Base-by-base conservation (phyloP, 1,140 invertebrate species). In the Sinonovacula constricta region DNA sequence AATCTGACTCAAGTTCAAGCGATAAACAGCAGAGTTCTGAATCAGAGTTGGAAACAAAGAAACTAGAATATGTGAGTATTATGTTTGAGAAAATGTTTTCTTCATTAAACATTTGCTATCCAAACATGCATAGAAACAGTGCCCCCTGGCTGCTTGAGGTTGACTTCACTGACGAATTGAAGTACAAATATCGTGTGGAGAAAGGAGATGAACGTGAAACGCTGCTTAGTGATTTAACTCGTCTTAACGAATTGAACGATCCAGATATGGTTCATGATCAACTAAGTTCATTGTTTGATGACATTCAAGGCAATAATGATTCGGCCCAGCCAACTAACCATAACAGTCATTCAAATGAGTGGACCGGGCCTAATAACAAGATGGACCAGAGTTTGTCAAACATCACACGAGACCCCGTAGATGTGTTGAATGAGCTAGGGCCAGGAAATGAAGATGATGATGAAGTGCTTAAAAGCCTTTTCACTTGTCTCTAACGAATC, bases 1-100 rank as follows among this genome's bases (percentile, higher is more conserved):
- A 75, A 51, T 75, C 71, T 14, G 71, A 75, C 60, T 75, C 71
- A n/a, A 65, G 71, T 56, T 75, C 71, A 22, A 54, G 59, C 65
- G 71, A 75, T 65, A 75, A 75, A 56, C 71, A 75, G 26, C 39
- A 34, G 0, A 62, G 56, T 36, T 75, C 71, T 0, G 71, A 75
- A n/a, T 65, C 60, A 3, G 71, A 75, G 31, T 75, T 30, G 12
- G 71, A 75, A 33, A 65, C 51, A n/a, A 53, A 65, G 34, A 63
- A 34, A 5, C 34, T 18, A 10, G 39, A 63, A 36, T n/a, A 24
- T 51, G 7, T 36, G 2, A 60, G 65, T 12, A 49, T 54, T 22
- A 22, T 65, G 7, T 65, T 65, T 51, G 31, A 54, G 18, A 65
- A 53, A 28, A 56, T 75, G 39, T 75, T 75, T 34, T 36, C 31